These are phyloP conservation scores for Macrophya alboannulata DNA, from an alignment of 2,888 invertebrate species.

Conservation along the genomic window DNA sequence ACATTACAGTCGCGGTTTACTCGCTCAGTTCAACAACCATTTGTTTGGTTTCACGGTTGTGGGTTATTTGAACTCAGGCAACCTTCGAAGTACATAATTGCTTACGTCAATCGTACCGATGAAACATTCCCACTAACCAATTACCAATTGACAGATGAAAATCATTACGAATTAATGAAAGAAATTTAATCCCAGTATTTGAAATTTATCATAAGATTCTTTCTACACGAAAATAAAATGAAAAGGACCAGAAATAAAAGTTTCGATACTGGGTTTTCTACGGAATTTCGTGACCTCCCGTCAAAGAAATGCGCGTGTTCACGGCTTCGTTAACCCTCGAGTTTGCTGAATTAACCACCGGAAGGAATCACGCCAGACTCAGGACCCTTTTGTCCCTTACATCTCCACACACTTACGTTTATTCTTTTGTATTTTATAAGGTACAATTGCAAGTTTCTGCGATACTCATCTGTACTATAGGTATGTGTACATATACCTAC, in stretches of 20 bases:
- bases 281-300: conserved; percentile 17
- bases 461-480: not conserved
- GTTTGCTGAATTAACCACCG: conserved; percentile 19
- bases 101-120: not conserved
- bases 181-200: not conserved
- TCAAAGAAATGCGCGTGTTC: conserved; percentile 39
- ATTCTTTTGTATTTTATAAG: conserved; percentile 15
- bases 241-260: not conserved
- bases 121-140: not conserved
- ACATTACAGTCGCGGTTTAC: not conserved
- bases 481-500: not conserved
- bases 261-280: not conserved
- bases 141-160: not conserved
- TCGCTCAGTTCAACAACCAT: not conserved
- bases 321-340: conserved; percentile 28
- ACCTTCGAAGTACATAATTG: not conserved
- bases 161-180: not conserved
- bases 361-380: conserved; percentile 2
- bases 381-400: conserved; percentile 1
- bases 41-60: not conserved
- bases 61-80: not conserved
- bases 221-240: not conserved
- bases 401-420: not conserved
- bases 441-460: not conserved
- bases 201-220: not conserved